Evolutionary conservation across 2,888 invertebrate genomes (phyloP), one percentile per base, ranked within the genome.

Genomic region (Drosophila colorata): DNA sequence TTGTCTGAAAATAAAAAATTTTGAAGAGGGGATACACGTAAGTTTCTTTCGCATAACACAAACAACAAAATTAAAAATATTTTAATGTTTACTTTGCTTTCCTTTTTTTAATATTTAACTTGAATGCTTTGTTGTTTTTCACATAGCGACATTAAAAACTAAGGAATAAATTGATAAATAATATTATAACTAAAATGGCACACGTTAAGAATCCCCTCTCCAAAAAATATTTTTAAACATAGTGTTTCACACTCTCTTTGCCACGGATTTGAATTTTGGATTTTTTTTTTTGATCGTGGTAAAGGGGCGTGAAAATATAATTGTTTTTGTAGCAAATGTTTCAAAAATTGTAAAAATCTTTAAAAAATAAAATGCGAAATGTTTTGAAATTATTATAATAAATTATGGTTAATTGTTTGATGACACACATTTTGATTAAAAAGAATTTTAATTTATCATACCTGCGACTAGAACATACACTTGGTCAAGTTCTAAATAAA

Each of bases 21-120:
- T 91, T 91, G 91, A 91, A 91, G 91, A 91, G 91, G 91, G 91
- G 91, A 91, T 84, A 90, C 87, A 90, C 90, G 90, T 90, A 83
- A 90, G 91, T 90, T 90, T 88, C 78, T 86, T 87, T 84, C 74
- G 77, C 77, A 87, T 85, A 76, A 87, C 78, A 85, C 82, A 87
- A 82, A 87, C 78, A 69, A 77, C 61, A 80, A 80, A 86, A 86
- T 68, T 72, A 74, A 65, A 85, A 80, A 78, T 83, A 89, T 79
- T 80, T 75, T 56, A 81, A 87, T 58, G 55, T 61, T 70, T 73
- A 76, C 57, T 56, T 65, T 68, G 63, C 69, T 75, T 63, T 79
- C 38, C 41, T 61, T 66, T 68, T 20, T 49, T 56, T 31, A 44
- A 40, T 61, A 8, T 69, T 60, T 11, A 8, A 25, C 43, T 44